Evolutionary conservation across 2,797 vertebrate genomes (phyloP).

Genomic region (Carcharodon carcharias): DNA sequence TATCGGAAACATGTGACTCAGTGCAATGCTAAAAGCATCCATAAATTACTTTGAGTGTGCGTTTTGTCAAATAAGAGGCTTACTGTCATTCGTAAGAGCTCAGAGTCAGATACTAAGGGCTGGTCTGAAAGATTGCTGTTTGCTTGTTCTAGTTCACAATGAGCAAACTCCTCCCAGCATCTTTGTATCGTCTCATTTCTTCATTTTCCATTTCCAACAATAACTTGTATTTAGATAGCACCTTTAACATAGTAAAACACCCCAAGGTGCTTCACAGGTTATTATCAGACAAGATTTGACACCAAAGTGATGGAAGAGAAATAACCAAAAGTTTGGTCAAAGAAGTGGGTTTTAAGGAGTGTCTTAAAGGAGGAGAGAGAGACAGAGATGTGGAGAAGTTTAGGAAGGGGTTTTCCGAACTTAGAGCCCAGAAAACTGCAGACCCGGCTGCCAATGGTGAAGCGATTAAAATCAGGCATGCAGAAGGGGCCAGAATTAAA

Average conservation of each 20-base stretch:
- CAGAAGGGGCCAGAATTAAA: background rate
- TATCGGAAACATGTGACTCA: constrained; percentile 4
- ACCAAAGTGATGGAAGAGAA: background rate
- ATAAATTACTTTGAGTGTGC: background rate
- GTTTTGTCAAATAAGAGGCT: background rate
- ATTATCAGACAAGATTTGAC: background rate
- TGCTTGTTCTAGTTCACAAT: background rate
- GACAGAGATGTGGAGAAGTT: background rate
- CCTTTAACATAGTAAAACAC: background rate
- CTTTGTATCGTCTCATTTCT: background rate
- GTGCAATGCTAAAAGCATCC: constrained; percentile 23
- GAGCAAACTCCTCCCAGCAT: background rate
- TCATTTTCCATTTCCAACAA: background rate
- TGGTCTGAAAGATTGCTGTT: background rate
- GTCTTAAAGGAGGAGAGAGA: too few species aligned
- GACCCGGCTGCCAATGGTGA: background rate
- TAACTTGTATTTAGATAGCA: background rate
- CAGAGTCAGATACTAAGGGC: background rate
- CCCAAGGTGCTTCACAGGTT: too few species aligned
- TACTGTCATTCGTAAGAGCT: background rate
- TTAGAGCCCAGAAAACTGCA: background rate
- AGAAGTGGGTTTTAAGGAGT: background rate
- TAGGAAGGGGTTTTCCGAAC: background rate
- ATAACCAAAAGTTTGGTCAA: background rate
- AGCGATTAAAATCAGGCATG: background rate